phyloP scores from a whole-genome alignment of 2,888 invertebrate genomes.

The Sinodicranocentrus sp. region DNA sequence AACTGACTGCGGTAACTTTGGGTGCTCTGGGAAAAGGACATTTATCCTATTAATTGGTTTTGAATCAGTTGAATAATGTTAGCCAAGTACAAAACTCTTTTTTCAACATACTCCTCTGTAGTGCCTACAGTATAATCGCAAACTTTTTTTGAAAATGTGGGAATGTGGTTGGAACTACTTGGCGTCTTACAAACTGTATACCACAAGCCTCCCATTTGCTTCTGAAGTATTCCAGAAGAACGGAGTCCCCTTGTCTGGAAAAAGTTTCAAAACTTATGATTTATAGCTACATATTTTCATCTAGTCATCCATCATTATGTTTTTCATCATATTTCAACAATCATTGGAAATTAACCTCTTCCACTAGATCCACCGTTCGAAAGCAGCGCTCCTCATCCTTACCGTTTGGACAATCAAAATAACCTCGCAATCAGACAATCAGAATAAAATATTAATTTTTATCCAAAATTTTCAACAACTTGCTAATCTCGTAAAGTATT shows the following conservation, averaged over 20 bases:
- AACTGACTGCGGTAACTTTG: slow-evolving; percentile 5
- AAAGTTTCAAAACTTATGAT: background rate
- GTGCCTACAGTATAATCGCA: slow-evolving; percentile 67
- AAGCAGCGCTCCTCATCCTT: slow-evolving; percentile 89
- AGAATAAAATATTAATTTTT: too few species aligned
- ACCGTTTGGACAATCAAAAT: slow-evolving; percentile 83
- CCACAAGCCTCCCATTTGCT: slow-evolving; percentile 68
- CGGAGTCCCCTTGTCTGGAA: slow-evolving; percentile 65
- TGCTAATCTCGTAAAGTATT: too few species aligned
- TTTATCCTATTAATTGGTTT: background rate
- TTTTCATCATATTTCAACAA: background rate
- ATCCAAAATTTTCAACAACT: background rate
- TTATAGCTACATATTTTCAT: too few species aligned
- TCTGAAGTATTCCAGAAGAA: slow-evolving; percentile 70
- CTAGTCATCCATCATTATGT: too few species aligned
- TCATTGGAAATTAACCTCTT: slow-evolving; percentile 43
- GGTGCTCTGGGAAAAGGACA: too few species aligned
- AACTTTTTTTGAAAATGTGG: slow-evolving; percentile 57
- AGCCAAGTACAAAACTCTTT: background rate
- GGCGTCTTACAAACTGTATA: slow-evolving; percentile 68
- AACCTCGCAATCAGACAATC: slow-evolving; percentile 75
- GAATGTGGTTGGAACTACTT: slow-evolving; percentile 36
- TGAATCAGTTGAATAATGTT: background rate
- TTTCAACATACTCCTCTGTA: slow-evolving; percentile 33
- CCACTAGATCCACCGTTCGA: slow-evolving; percentile 54